Conservation (phyloP, 2,113 vertebrate genomes). For the Colistium nudipinnis region DNA sequence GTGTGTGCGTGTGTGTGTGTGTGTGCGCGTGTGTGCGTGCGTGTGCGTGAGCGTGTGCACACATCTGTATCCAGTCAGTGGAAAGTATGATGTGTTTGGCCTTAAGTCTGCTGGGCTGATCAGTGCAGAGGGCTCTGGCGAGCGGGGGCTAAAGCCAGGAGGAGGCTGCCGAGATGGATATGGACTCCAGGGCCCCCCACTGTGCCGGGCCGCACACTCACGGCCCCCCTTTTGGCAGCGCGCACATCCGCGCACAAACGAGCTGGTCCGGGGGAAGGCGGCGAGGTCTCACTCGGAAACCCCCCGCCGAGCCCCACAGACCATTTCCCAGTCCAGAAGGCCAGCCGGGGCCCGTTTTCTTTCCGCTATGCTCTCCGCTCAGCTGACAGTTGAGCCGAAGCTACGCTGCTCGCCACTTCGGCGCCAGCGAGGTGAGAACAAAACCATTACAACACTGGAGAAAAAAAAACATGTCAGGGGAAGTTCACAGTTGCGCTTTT, state of each 20-base stretch:
- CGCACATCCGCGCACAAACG: conserved; percentile 74
- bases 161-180: conserved; percentile 79
- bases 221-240: conserved; percentile 78
- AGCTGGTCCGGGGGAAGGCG: conserved; percentile 80
- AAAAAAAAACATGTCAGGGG: conserved; percentile 70
- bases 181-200: conserved; percentile 72
- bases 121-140: conserved; percentile 75
- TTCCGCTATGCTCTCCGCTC: conserved; percentile 71
- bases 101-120: conserved; percentile 78
- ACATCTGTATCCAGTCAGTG: conserved; percentile 78
- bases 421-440: conserved; percentile 72
- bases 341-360: conserved; percentile 77
- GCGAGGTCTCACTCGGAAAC: conserved; percentile 73
- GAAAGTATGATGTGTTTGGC: conserved; percentile 80
- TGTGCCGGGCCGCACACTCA: conserved; percentile 76
- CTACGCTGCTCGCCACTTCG: conserved; percentile 58
- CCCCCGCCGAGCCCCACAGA: conserved; percentile 77
- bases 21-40: conserved; percentile 3
- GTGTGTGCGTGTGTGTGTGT: conserved; percentile 2
- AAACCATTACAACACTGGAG: conserved; percentile 66
- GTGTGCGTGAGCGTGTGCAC: conserved; percentile 10
- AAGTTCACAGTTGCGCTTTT: conserved; percentile 51
- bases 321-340: conserved; percentile 79
- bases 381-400: conserved; percentile 74
- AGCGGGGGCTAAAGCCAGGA: conserved; percentile 76